Conservation (phyloP, 23 tunicate species). For the Ascidia mentula region DNA sequence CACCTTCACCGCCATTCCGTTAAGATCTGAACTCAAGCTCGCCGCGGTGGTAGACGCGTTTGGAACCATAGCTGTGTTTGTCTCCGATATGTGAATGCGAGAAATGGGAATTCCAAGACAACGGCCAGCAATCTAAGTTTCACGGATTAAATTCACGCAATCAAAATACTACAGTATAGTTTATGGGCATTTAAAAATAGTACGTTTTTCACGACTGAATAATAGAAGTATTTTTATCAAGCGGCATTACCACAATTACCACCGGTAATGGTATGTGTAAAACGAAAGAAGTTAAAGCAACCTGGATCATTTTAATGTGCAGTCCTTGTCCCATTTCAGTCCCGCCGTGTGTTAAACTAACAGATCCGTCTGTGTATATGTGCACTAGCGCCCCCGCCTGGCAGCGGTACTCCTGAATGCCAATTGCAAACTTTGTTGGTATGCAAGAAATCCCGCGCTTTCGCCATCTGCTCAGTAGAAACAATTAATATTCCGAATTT, state of each 20-base stretch:
- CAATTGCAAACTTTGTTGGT: conserved; percentile 36
- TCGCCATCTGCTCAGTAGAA: conserved; percentile 28
- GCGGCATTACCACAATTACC: no score
- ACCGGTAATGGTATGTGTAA: no score
- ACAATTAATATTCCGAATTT: no score
- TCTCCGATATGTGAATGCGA: conserved; percentile 45
- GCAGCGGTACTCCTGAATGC: neutral
- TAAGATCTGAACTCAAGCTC: conserved; percentile 42
- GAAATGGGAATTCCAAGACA: conserved; percentile 41
- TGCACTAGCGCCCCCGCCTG: conserved; percentile 86
- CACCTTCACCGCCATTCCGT: conserved; percentile 73
- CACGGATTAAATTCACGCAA: no score
- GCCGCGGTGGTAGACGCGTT: conserved; percentile 57
- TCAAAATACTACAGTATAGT: no score
- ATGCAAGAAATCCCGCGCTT: conserved; percentile 53
- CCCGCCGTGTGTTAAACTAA: conserved; percentile 81
- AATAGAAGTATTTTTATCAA: no score
- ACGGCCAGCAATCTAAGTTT: conserved; percentile 56
- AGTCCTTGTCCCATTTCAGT: conserved; percentile 96
- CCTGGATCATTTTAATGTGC: conserved; percentile 86
- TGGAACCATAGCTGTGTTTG: conserved; percentile 52
- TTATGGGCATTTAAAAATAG: no score
- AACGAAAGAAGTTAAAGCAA: no score
- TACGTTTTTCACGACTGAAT: no score
- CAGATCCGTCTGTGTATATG: conserved; percentile 76